Evolutionary conservation across 2,888 invertebrate species (phyloP).

Genomic region (Melieria omissa): DNA sequence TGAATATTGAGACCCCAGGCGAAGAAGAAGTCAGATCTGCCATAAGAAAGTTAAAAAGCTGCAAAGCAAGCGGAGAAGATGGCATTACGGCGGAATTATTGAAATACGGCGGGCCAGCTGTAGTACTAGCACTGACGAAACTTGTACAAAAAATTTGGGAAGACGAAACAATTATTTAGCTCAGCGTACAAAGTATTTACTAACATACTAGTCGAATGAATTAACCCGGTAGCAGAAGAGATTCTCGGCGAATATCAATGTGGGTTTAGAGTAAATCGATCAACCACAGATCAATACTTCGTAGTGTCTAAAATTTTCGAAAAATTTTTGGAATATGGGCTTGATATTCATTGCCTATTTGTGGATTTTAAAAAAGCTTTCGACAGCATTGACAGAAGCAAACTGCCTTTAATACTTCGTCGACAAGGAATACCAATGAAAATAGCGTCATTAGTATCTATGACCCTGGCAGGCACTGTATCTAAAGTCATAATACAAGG

Average conservation of each 20-base stretch:
- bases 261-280: conserved; percentile 6
- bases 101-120: conserved; percentile 6
- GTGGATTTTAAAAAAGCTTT: no score
- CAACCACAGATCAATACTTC: background rate
- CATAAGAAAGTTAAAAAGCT: background rate
- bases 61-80: background rate
- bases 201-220: background rate
- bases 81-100: background rate
- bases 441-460: background rate
- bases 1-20: conserved; percentile 4
- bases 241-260: background rate
- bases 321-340: background rate
- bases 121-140: background rate
- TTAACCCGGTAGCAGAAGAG: background rate
- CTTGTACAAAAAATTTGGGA: conserved; percentile 11
- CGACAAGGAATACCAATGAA: conserved; percentile 10
- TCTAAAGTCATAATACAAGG: background rate
- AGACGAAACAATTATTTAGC: conserved; percentile 7
- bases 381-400: background rate
- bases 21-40: conserved; percentile 6
- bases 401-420: background rate
- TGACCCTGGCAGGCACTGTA: background rate
- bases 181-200: background rate
- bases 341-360: no score
- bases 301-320: background rate